Conservation (phyloP, 1,140 invertebrate genomes). For the Papilio aristodemus region DNA sequence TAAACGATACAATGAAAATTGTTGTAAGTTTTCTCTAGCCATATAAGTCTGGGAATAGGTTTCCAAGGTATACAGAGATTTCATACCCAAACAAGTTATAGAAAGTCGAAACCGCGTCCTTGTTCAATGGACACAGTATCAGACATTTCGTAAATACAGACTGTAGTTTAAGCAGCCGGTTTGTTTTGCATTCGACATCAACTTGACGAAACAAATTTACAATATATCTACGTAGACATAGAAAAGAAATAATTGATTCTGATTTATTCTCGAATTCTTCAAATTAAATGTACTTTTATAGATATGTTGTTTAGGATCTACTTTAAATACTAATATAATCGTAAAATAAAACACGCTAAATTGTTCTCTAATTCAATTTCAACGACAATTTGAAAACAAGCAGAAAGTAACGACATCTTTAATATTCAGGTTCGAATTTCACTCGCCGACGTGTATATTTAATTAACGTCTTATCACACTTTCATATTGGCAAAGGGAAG, state of each 20-base stretch:
- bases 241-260: too few relatives aligned
- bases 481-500: conserved; percentile 1
- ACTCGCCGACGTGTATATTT: neutral
- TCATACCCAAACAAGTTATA: conserved; percentile 13
- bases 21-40: neutral
- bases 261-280: too few relatives aligned
- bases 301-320: too few relatives aligned
- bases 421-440: neutral
- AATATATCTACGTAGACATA: too few relatives aligned
- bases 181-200: conserved; percentile 8
- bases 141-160: conserved; percentile 9
- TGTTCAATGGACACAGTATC: conserved; percentile 4
- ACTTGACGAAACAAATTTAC: neutral
- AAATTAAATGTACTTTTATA: too few relatives aligned
- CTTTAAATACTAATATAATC: too few relatives aligned
- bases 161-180: conserved; percentile 6
- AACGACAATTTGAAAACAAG: too few relatives aligned
- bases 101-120: conserved; percentile 27
- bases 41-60: neutral
- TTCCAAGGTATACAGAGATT: neutral
- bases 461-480: neutral
- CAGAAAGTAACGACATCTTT: neutral
- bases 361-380: too few relatives aligned
- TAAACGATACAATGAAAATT: too few relatives aligned
- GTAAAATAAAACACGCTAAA: too few relatives aligned